Evolutionary conservation across 2,797 vertebrate genomes (phyloP), one percentile per base, ranked within the genome.

Genomic region (Melanotaenia pygmaea): DNA sequence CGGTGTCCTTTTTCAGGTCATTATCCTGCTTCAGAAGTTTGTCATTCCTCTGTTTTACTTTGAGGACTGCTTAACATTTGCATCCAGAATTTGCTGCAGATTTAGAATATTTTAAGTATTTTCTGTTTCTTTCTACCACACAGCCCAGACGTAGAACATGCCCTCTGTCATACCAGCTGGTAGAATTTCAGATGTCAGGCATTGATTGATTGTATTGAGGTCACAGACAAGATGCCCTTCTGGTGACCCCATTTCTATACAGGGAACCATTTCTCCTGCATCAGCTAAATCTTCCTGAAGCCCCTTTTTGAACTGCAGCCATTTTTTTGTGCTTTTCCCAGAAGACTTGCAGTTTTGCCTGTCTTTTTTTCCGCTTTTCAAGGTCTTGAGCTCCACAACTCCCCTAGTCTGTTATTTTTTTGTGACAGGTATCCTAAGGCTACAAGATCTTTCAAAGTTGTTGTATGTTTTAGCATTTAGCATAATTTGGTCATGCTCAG

Each of bases 181-280:
- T 22, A 10, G 8, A 22, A 22, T 50, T 40, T 40, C 38, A 67
- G 37, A 34, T 37, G 30, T 67, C 20, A 58, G 12, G 12, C 11
- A 54, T 20, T 43, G 53, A 67, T 38, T 58, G n/a, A 51, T 57
- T 58, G 40, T 57, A 57, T 32, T 67, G n/a, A 45, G 38, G 53
- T 45, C 14, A 54, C 53, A 32, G 38, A 38, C 40, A 26, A 28
- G 24, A 54, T 54, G 37, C 28, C 20, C 64, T 57, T 58, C 20
- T 28, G 20, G 28, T 43, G 37, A 45, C 65, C 50, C 32, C 37
- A 43, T 67, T 67, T n/a, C 54, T 30, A 57, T 57, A 32, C 10
- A 32, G n/a, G 6, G 26, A 40, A 8, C n/a, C 11, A 5, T 37
- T 14, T 26, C 28, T n/a, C 11, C 20, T 59, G 10, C 58, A 59